phyloP scores from a whole-genome alignment of 2,113 vertebrate genomes.

The Bubo blakistoni region DNA sequence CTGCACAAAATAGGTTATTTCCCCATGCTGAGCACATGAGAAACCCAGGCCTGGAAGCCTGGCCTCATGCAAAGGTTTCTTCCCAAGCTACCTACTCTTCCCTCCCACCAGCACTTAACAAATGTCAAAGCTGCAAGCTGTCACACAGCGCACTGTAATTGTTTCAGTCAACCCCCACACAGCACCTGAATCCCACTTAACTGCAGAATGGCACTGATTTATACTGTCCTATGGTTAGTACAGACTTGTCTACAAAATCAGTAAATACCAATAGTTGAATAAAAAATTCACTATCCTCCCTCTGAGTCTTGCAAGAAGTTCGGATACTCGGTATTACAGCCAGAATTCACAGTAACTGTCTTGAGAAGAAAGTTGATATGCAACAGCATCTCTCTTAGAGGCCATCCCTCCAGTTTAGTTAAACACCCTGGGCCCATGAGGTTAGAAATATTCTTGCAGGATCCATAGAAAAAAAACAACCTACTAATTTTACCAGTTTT shows the following conservation, averaged over 20 bases:
- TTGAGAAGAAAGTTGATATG: not conserved
- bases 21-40: not conserved
- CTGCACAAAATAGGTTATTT: not conserved
- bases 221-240: not conserved
- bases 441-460: not conserved
- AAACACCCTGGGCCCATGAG: not conserved
- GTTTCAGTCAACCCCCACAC: not conserved
- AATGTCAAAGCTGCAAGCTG: not conserved
- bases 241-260: not conserved
- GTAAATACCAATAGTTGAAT: rapidly evolving
- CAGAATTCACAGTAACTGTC: not conserved
- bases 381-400: not conserved
- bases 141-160: no score
- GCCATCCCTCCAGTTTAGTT: not conserved
- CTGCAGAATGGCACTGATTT: not conserved
- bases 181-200: not conserved
- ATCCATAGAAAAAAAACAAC: not conserved
- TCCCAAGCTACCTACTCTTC: not conserved
- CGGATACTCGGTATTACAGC: not conserved
- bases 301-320: not conserved
- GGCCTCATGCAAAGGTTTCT: not conserved
- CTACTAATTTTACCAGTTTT: not conserved
- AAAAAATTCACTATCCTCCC: not conserved
- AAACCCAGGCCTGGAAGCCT: not conserved
- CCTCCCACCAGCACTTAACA: not conserved